A percentile compares a stretch with the other conserved stretches of the same genome.
Conservation (phyloP, 1,140 invertebrate genomes). For the Cyphomyrmex costatus region DNA sequence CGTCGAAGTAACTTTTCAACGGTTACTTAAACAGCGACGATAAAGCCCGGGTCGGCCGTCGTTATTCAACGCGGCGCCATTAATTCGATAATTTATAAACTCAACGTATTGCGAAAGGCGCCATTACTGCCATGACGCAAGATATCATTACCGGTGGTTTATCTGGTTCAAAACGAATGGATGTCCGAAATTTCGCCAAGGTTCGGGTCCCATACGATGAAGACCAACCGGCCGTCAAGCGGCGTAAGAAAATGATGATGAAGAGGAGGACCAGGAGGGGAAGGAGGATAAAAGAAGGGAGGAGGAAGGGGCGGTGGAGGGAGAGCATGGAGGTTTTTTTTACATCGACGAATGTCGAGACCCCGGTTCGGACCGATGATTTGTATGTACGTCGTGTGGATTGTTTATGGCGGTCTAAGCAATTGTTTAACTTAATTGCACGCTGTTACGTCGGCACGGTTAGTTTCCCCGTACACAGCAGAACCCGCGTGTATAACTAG, state of each 20-base stretch:
- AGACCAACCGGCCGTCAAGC: conserved; percentile 45
- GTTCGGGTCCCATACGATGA: conserved; percentile 14
- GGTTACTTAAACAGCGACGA: conserved; percentile 41
- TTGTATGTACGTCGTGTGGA: conserved; percentile 79
- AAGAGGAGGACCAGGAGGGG: neutral
- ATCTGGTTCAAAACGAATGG: conserved; percentile 54
- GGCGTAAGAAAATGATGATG: conserved; percentile 35
- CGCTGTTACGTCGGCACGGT: conserved; percentile 82
- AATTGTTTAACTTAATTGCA: conserved; percentile 86
- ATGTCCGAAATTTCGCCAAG: conserved; percentile 61
- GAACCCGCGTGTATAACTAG: conserved; percentile 62
- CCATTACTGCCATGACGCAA: conserved; percentile 69
- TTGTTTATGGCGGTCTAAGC: conserved; percentile 82
- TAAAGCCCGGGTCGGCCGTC: conserved; percentile 29
- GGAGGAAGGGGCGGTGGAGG: conserved; percentile 22
- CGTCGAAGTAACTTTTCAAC: conserved; percentile 41
- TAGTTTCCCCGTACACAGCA: conserved; percentile 80
- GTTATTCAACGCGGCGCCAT: conserved; percentile 62
- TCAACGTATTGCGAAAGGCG: conserved; percentile 59
- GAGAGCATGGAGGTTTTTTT: conserved; percentile 73
- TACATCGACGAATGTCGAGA: conserved; percentile 63
- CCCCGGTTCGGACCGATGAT: conserved; percentile 73
- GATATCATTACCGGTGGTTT: conserved; percentile 73
- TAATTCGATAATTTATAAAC: conserved; percentile 72
- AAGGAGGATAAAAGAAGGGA: neutral